Evolutionary conservation across 2,113 vertebrate species (phyloP), one percentile per base, ranked within the genome.

Genomic region (Oceanites oceanicus): DNA sequence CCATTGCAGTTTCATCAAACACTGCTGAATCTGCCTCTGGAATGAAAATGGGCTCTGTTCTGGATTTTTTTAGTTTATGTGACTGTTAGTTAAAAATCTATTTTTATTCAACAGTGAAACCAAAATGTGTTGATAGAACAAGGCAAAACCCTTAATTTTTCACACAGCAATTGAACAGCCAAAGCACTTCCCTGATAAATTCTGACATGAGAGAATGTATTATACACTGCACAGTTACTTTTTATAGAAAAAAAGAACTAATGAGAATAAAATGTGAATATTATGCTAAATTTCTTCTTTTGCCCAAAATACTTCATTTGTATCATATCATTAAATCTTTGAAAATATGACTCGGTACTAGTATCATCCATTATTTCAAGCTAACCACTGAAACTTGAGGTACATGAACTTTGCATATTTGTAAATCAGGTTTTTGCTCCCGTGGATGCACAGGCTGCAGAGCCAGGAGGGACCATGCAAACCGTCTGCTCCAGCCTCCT

Each of bases 141-240:
- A 76, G 94, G 68, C 59, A 80, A 95, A 90, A 1, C 40, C 83
- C 61, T 88, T 86, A 27, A 87, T 92, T 85, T 85, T 93, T 91
- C 95, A 94, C 72, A 56, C 55, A 95, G 90, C 85, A 90, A 87
- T 85, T 94, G 86, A 72, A 84, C 88, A 84, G 83, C 58, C 92
- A 77, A 75, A 96, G 61, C 92, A 89, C 38, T 9, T 89, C 72
- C 55, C 68, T 77, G 84, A 94, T 75, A 70, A 86, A 72, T 73
- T 36, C 72, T 78, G 62, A 76, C 80, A 71, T 11, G 23, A n/a
- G 85, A 78, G 87, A 90, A 80, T 59, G 16, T 8, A 71, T 73
- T 66, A 56, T 34, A 74, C 3, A 5, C 63, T 30, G 49, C 29
- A 47, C 11, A 5, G 66, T 71, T 88, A 29, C 81, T 95, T 85